These are phyloP conservation scores for Neoarius graeffei DNA, from an alignment of 2,113 vertebrate genomes.

Conservation along the genomic window DNA sequence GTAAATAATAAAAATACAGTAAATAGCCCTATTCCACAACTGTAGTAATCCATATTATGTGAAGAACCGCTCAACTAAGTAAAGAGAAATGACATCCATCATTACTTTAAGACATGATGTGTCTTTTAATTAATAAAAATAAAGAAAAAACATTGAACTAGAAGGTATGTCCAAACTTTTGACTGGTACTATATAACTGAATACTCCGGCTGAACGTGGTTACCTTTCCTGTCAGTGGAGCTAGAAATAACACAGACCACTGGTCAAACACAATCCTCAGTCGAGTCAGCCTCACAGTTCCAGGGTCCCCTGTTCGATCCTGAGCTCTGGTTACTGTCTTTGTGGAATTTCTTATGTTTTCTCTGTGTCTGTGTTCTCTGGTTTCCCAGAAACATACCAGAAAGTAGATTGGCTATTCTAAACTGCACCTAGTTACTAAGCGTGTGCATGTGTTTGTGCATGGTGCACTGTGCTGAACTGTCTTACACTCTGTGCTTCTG, in stretches of 20 bases:
- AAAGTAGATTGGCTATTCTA: neutral
- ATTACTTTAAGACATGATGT: no score
- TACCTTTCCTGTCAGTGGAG: neutral
- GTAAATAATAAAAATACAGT: no score
- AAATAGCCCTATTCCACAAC: no score
- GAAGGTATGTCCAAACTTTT: no score
- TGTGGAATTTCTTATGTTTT: neutral
- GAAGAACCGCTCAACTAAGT: no score
- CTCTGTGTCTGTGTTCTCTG: neutral
- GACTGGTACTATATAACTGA: neutral
- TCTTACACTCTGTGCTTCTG: neutral
- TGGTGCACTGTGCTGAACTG: neutral
- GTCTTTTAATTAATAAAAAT: no score
- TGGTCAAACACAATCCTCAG: neutral
- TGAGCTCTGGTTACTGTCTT: neutral
- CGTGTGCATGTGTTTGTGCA: neutral
- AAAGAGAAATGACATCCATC: no score
- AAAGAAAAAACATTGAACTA: no score
- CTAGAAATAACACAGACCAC: conserved; percentile 3
- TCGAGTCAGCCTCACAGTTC: neutral
- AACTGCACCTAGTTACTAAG: neutral
- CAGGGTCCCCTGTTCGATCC: neutral
- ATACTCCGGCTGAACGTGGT: neutral
- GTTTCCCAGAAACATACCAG: neutral
- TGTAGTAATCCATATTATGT: no score